Evolutionary conservation across 2,113 vertebrate genomes (phyloP).

Genomic region (Anguilla rostrata): DNA sequence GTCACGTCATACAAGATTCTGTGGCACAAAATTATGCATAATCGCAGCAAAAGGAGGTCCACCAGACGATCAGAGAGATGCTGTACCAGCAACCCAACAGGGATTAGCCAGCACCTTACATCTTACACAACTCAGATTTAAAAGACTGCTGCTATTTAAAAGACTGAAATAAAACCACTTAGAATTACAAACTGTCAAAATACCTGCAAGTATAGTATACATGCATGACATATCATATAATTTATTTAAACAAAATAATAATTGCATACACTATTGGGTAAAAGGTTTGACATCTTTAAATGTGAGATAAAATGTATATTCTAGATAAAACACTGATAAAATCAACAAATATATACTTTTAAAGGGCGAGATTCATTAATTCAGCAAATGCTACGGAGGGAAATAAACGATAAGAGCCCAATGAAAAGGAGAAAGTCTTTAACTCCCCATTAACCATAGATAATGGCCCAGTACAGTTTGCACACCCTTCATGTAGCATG

Average conservation of each 20-base stretch:
- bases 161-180: not conserved
- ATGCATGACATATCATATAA: too few relatives aligned
- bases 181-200: not conserved
- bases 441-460: constrained; percentile 46
- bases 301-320: too few relatives aligned
- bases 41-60: not conserved
- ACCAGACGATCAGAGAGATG: not conserved
- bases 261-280: too few relatives aligned
- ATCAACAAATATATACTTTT: not conserved
- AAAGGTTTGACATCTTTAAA: too few relatives aligned
- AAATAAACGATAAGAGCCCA: constrained; percentile 23
- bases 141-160: not conserved
- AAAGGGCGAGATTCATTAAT: constrained; percentile 6
- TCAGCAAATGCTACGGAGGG: not conserved
- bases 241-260: too few relatives aligned
- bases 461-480: constrained; percentile 34
- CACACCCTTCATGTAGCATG: constrained; percentile 29
- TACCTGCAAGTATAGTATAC: not conserved
- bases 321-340: too few relatives aligned
- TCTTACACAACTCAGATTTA: not conserved
- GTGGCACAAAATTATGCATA: not conserved
- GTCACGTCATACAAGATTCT: not conserved
- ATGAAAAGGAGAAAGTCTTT: constrained; percentile 28
- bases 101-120: not conserved
- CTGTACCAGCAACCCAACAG: not conserved